A percentile compares a stretch with the other conserved stretches of the same genome.
phyloP scores from a whole-genome alignment of 2,797 vertebrate genomes.

The Rallus crepitans region DNA sequence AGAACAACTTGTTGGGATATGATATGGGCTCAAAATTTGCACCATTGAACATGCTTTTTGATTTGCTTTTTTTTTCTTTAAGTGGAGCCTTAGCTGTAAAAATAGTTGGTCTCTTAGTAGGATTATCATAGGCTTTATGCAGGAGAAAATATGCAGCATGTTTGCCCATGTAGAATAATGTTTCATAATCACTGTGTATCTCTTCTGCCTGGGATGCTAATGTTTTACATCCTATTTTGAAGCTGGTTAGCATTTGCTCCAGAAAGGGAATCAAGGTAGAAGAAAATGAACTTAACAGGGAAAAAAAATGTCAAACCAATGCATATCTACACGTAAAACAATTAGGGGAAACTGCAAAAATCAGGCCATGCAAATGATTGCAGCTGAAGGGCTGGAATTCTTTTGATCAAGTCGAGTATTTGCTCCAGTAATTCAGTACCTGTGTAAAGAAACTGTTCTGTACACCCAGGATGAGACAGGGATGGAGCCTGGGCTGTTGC shows the following conservation, averaged over 20 bases:
- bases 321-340: background rate
- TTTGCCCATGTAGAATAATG: conserved; percentile 12
- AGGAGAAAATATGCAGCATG: background rate
- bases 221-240: conserved; percentile 9
- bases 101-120: background rate
- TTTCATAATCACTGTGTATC: conserved; percentile 14
- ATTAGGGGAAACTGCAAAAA: conserved; percentile 10
- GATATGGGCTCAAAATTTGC: background rate
- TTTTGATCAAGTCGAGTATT: conserved; percentile 21
- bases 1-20: background rate
- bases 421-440: background rate
- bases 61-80: background rate
- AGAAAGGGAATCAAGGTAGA: background rate
- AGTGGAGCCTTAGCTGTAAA: background rate
- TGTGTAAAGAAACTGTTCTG: background rate
- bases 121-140: background rate
- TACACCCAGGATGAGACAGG: background rate
- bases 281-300: background rate
- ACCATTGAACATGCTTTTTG: background rate
- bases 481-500: background rate
- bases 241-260: background rate
- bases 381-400: background rate
- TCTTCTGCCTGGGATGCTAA: conserved; percentile 16
- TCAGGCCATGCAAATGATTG: background rate
- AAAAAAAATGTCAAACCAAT: background rate